Evolutionary conservation across 1,140 invertebrate genomes (phyloP), one percentile per base, ranked within the genome.

Genomic region (Microplitis mediator): DNA sequence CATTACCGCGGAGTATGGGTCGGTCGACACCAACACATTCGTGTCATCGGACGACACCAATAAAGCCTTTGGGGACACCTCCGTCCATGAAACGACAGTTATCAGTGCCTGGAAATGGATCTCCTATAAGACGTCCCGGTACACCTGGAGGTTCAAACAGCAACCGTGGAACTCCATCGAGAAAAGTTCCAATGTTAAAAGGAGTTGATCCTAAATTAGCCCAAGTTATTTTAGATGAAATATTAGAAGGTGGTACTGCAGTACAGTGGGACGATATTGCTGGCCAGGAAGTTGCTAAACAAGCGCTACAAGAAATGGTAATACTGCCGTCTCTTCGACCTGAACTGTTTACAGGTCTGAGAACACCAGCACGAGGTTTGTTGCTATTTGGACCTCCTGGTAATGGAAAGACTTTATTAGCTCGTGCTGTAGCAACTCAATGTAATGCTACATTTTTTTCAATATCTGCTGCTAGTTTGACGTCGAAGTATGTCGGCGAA

Each of bases 401-500:
- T 35, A 96, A 96, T 82, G 95, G 91, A 80, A 99, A 99, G 86
- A 98, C 97, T 0, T 86, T 99, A 71, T 88, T 99, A 65, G 94
- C 94, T 0, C 91, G 94, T 51, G 94, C 96, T 65, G 96, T 98
- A 14, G 97, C 97, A 1, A 96, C 94, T 13, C 95, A 99, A 84
- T 93, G 93, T 79, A 91, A 91, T 52, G 96, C 97, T 4, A 99
- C 97, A 0, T 99, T 99, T 87, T 99, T 99, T 84, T 97, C 95
- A 61, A 98, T 99, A 80, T 97, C 95, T 76, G 97, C 97, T 9
- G 97, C 97, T 8, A 97, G 95, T 71, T 87, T 99, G n/a, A 99
- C 97, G n/a, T 98, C 97, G 64, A 99, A 99, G 78, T 95, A 97
- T 87, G 96, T 99, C 3, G 98, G 98, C 5, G 98, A 99, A 84